Evolutionary conservation across 2,888 invertebrate species (phyloP).

Genomic region (Euproctis similis): DNA sequence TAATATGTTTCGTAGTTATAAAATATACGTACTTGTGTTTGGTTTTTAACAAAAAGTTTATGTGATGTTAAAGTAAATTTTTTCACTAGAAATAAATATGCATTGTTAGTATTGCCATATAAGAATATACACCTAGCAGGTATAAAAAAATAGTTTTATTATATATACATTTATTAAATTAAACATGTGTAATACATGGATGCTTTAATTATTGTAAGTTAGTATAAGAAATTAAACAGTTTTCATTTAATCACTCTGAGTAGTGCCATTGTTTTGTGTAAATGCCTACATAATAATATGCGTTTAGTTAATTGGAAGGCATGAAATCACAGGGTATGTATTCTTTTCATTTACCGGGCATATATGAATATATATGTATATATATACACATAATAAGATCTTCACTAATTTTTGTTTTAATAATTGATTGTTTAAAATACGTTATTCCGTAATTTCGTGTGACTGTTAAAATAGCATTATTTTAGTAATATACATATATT

Average conservation of each 20-base stretch:
- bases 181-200: constrained; percentile 53
- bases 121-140: constrained; percentile 28
- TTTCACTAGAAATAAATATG: constrained; percentile 16
- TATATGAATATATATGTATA: too few species aligned
- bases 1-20: constrained; percentile 37
- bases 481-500: too few species aligned
- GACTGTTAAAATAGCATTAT: too few species aligned
- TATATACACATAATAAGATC: too few species aligned
- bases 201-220: constrained; percentile 74
- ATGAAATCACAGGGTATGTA: constrained; percentile 69
- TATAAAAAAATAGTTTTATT: constrained; percentile 27
- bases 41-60: constrained; percentile 21
- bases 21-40: constrained; percentile 14
- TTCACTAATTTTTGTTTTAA: too few species aligned
- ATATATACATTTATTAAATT: constrained; percentile 24
- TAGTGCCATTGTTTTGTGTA: constrained; percentile 44
- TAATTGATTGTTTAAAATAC: too few species aligned
- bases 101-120: constrained; percentile 31
- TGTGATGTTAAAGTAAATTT: constrained; percentile 19
- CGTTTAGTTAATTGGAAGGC: constrained; percentile 53
- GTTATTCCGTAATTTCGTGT: too few species aligned
- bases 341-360: constrained; percentile 20
- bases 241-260: constrained; percentile 39
- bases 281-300: constrained; percentile 35
- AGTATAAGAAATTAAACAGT: constrained; percentile 42